phyloP scores from a whole-genome alignment of 2,113 vertebrate species.

The Aphyosemion australe region DNA sequence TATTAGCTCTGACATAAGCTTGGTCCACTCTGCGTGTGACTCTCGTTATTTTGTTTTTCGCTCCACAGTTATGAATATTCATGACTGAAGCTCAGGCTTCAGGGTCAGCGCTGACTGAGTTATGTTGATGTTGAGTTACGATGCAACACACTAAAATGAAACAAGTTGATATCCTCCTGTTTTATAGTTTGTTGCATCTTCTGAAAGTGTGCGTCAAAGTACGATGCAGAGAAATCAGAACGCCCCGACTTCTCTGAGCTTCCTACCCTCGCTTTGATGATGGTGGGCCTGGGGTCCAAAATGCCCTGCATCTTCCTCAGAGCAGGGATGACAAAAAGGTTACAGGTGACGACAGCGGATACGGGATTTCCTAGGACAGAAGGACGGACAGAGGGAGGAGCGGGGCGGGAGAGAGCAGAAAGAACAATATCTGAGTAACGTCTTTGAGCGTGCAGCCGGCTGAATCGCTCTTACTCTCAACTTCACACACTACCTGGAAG shows the following conservation, averaged over 20 bases:
- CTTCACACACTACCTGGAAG: conserved; percentile 94
- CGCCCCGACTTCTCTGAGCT: conserved; percentile 10
- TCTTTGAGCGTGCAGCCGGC: conserved; percentile 33
- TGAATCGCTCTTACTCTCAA: conserved; percentile 78
- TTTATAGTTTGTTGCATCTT: too few relatives aligned
- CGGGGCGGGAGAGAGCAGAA: conserved; percentile 9
- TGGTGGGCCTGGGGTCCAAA: conserved; percentile 97
- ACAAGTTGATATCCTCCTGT: not conserved
- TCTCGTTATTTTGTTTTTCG: conserved; percentile 30
- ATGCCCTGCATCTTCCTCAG: conserved; percentile 99
- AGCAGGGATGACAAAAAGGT: conserved; percentile 99
- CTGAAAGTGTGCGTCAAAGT: not conserved
- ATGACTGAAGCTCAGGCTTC: conserved; percentile 37
- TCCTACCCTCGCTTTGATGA: conserved; percentile 99
- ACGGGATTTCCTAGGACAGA: conserved; percentile 92
- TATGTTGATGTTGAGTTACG: conserved; percentile 16
- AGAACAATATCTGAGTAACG: conserved; percentile 65
- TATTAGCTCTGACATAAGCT: conserved; percentile 37
- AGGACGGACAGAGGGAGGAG: conserved; percentile 32
- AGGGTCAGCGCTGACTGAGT: conserved; percentile 51
- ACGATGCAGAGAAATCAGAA: conserved; percentile 7
- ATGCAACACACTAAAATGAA: conserved; percentile 19
- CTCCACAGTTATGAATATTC: conserved; percentile 54
- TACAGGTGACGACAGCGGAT: conserved; percentile 98
- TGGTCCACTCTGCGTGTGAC: conserved; percentile 21